Percentiles rank a stretch among this genome's conserved stretches.
Conservation (phyloP, 2,797 vertebrate genomes). For the Mormyrus proboscirostris region DNA sequence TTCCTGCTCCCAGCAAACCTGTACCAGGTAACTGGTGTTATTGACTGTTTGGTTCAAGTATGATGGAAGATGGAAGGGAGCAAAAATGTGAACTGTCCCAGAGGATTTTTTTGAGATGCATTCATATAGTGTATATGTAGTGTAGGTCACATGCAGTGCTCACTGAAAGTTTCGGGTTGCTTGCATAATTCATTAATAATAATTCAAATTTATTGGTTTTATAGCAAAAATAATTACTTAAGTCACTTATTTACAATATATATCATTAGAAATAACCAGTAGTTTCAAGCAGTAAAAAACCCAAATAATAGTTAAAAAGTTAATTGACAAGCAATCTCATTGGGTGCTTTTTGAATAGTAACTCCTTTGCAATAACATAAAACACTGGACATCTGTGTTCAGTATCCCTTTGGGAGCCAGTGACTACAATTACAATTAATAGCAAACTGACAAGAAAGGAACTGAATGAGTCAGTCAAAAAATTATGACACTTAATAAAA, state of each 20-base stretch:
- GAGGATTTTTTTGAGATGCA: background rate
- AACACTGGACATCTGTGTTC: background rate
- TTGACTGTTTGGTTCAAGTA: background rate
- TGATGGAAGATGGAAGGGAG: background rate
- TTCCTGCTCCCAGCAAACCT: background rate
- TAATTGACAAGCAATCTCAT: background rate
- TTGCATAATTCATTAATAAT: background rate
- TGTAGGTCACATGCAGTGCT: background rate
- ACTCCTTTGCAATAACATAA: background rate
- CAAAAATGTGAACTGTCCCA: background rate
- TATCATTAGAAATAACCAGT: background rate
- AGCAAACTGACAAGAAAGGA: background rate
- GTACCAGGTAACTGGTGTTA: background rate
- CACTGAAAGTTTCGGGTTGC: background rate
- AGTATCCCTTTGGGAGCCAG: background rate
- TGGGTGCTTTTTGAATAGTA: background rate
- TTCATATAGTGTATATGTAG: background rate
- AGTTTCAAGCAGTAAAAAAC: background rate
- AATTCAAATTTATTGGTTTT: too few relatives aligned
- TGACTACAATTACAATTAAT: background rate
- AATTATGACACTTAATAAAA: background rate
- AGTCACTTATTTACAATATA: too few relatives aligned
- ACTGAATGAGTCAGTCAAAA: background rate
- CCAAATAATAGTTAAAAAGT: background rate
- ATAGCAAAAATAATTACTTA: too few relatives aligned